These are phyloP conservation scores for Aulostomus chinensis DNA, from an alignment of 2,797 vertebrate species.

Conservation along the genomic window DNA sequence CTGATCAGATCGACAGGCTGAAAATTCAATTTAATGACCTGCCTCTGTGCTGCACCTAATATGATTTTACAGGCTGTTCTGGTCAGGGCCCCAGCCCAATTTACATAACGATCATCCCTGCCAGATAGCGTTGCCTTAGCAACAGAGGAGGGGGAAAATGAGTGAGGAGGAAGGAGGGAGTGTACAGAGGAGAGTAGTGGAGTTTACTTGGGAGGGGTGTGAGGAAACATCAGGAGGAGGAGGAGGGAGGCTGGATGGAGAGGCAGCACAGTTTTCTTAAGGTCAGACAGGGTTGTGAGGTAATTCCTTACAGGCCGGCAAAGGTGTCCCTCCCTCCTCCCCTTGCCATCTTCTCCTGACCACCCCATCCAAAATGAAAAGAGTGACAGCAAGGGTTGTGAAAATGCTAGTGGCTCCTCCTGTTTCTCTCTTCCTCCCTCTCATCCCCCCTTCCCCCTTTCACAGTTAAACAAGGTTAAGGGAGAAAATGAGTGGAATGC, in stretches of 20 bases:
- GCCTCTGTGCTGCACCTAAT: slow-evolving; percentile 84
- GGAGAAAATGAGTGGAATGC: slow-evolving; percentile 75
- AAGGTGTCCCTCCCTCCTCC: slow-evolving; percentile 24
- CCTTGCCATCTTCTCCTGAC: slow-evolving; percentile 11
- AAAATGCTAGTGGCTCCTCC: slow-evolving; percentile 56
- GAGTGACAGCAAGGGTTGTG: slow-evolving; percentile 56
- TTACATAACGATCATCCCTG: slow-evolving; percentile 86
- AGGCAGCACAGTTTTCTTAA: slow-evolving; percentile 45
- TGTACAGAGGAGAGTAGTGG: slow-evolving; percentile 51
- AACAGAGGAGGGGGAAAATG: slow-evolving; percentile 74
- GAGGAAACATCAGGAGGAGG: slow-evolving; percentile 39
- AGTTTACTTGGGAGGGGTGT: slow-evolving; percentile 59
- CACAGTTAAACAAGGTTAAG: slow-evolving; percentile 69
- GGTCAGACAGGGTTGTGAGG: slow-evolving; percentile 69
- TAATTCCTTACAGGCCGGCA: slow-evolving; percentile 68
- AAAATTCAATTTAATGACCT: slow-evolving; percentile 89
- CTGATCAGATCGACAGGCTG: slow-evolving; percentile 83
- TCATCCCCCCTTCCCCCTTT: slow-evolving; percentile 29
- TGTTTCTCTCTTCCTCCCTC: too few relatives aligned
- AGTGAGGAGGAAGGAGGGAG: slow-evolving; percentile 54
- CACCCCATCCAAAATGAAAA: slow-evolving; percentile 36
- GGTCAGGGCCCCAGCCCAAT: slow-evolving; percentile 83
- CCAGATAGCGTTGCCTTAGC: slow-evolving; percentile 89
- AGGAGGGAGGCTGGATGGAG: slow-evolving; percentile 18
- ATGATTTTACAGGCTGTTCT: slow-evolving; percentile 88